These are phyloP conservation scores for Pan paniscus DNA, from an alignment of 2,113 vertebrate genomes.

Conservation along the genomic window DNA sequence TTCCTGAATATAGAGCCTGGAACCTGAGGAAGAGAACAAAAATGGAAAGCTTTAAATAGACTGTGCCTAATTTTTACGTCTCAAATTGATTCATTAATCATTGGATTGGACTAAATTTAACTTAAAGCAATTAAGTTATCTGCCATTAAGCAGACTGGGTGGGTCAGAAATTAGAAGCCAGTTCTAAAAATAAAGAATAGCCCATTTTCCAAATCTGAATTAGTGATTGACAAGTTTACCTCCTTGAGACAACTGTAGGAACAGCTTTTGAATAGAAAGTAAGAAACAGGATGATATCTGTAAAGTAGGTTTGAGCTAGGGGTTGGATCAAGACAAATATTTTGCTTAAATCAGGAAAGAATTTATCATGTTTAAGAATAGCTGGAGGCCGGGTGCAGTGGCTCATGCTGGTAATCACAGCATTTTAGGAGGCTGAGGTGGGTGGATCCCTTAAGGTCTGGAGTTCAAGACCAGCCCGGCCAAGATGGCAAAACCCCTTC, in stretches of 20 bases:
- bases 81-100: conserved; percentile 65
- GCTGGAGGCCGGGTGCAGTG: not conserved
- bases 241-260: not conserved
- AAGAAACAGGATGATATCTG: not conserved
- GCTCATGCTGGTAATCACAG: too few relatives aligned
- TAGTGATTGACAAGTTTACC: conserved; percentile 19
- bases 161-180: conserved; percentile 64
- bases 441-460: too few relatives aligned
- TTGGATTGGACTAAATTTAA: conserved; percentile 66
- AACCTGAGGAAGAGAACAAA: not conserved
- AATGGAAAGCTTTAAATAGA: conserved; percentile 50
- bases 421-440: too few relatives aligned
- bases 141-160: conserved; percentile 28
- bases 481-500: too few relatives aligned
- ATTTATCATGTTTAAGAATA: not conserved
- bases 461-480: too few relatives aligned
- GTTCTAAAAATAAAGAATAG: conserved; percentile 64
- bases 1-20: not conserved
- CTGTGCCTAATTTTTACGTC: conserved; percentile 59
- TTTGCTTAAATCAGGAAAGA: conserved; percentile 37
- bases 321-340: not conserved
- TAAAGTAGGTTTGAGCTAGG: not conserved
- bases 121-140: conserved; percentile 43
- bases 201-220: not conserved
- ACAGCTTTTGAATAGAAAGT: not conserved